These are phyloP conservation scores for Amphiprion ocellaris DNA, from an alignment of 2,113 vertebrate genomes.

Conservation along the genomic window DNA sequence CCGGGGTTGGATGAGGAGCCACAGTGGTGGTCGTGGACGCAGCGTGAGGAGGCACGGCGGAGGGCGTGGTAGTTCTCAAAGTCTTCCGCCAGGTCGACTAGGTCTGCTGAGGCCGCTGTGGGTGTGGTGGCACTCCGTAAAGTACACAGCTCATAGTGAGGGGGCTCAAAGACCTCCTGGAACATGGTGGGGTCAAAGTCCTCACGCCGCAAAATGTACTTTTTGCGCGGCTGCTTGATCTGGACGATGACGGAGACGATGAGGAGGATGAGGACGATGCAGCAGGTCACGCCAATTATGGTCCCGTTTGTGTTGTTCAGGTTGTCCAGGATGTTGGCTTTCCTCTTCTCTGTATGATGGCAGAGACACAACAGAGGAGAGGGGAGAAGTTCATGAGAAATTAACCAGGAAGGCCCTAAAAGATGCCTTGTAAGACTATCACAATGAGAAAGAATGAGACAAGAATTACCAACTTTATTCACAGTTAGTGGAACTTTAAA, in stretches of 20 bases:
- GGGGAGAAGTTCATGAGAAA: too few relatives aligned
- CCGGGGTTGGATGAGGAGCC: conserved; percentile 85
- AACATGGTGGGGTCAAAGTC: conserved; percentile 99
- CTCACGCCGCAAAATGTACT: conserved; percentile 93
- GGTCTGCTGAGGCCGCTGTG: conserved; percentile 88
- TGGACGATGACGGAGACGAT: conserved; percentile 96
- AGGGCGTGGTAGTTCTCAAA: conserved; percentile 96
- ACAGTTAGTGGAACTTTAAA: too few relatives aligned
- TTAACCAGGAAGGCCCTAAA: neutral
- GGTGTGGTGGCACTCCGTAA: conserved; percentile 89
- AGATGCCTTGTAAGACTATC: too few relatives aligned
- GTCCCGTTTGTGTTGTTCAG: conserved; percentile 98
- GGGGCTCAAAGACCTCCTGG: conserved; percentile 98
- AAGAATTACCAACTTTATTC: neutral
- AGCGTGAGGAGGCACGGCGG: conserved; percentile 95
- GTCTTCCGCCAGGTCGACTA: conserved; percentile 95
- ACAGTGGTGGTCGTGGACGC: conserved; percentile 98
- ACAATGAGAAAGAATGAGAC: too few relatives aligned
- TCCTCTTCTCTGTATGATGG: conserved; percentile 90
- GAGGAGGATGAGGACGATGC: conserved; percentile 96
- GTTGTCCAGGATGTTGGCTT: conserved; percentile 96
- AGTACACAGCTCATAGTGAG: conserved; percentile 96
- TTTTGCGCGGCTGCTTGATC: conserved; percentile 99
- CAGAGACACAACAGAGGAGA: conserved; percentile 26
- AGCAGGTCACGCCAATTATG: conserved; percentile 96